phyloP scores from a whole-genome alignment of 2,888 invertebrate genomes.

The Steinernema hermaphroditum region DNA sequence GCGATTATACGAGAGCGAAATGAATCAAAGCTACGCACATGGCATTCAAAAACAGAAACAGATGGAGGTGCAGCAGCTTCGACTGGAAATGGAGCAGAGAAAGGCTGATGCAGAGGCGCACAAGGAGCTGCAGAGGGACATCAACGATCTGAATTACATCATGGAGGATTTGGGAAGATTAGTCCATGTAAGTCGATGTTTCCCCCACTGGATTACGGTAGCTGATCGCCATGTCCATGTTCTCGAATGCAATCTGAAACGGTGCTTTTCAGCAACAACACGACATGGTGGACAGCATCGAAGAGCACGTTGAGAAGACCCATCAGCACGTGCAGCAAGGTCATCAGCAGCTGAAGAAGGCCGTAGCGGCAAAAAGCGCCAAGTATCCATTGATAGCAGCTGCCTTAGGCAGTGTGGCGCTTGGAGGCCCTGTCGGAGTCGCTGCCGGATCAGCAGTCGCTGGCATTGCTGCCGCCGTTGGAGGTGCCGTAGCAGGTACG shows the following conservation, averaged over 20 bases:
- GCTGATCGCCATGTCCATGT: too few species aligned
- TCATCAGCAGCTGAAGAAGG: conserved; percentile 57
- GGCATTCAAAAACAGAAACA: conserved; percentile 31
- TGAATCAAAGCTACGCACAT: background rate
- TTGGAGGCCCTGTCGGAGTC: conserved; percentile 57
- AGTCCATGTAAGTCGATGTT: conserved; percentile 53
- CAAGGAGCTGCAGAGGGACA: conserved; percentile 47
- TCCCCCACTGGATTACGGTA: too few species aligned
- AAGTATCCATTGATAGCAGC: conserved; percentile 59
- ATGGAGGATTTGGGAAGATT: conserved; percentile 55
- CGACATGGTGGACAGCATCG: conserved; percentile 61
- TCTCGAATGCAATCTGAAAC: background rate
- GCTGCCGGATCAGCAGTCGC: conserved; percentile 21
- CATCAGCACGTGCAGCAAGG: conserved; percentile 55
- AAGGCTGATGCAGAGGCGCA: conserved; percentile 45
- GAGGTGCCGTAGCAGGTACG: conserved; percentile 2
- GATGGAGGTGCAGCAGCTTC: conserved; percentile 27
- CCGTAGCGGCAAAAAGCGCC: conserved; percentile 56
- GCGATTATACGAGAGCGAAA: background rate
- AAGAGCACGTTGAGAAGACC: conserved; percentile 61
- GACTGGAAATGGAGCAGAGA: conserved; percentile 41
- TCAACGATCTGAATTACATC: conserved; percentile 59
- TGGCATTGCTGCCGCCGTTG: background rate
- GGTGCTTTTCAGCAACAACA: conserved; percentile 48
- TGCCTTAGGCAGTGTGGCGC: conserved; percentile 55